Percentiles rank a stretch among this genome's conserved stretches.
phyloP scores from a whole-genome alignment of 2,888 invertebrate genomes.

The Brenthis ino region DNA sequence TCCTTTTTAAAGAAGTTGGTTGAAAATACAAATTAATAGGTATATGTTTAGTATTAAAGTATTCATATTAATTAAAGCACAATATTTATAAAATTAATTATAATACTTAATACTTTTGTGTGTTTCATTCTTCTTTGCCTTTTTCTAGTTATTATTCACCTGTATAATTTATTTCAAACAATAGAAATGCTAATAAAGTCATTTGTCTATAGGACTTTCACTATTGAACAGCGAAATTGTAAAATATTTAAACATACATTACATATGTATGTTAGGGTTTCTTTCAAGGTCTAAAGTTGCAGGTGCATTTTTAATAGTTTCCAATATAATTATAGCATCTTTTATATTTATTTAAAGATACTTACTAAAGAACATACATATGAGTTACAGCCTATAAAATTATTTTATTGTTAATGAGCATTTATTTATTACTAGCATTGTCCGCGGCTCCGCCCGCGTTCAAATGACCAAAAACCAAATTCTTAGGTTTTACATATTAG shows the following conservation, averaged over 20 bases:
- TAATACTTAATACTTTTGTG: too few species aligned
- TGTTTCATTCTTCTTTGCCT: too few species aligned
- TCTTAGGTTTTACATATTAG: too few species aligned
- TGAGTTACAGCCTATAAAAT: too few species aligned
- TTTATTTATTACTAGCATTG: too few species aligned
- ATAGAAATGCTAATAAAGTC: neutral
- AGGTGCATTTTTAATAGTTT: constrained; percentile 10
- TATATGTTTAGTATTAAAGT: neutral
- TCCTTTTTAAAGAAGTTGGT: too few species aligned
- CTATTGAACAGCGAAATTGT: constrained; percentile 4
- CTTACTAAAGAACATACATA: too few species aligned
- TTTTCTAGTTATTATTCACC: neutral
- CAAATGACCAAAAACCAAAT: too few species aligned
- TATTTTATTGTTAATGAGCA: too few species aligned
- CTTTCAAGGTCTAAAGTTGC: constrained; percentile 10
- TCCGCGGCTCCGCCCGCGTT: too few species aligned
- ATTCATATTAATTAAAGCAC: too few species aligned
- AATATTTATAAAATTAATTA: neutral
- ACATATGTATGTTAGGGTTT: neutral
- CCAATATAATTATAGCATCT: constrained; percentile 29
- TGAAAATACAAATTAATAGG: neutral
- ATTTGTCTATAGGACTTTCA: constrained; percentile 9
- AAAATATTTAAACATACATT: constrained; percentile 1
- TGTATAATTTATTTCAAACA: neutral
- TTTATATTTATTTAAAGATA: neutral